Evolutionary conservation across 2,113 vertebrate genomes (phyloP), one percentile per base, ranked within the genome.

Genomic region (Speoplatyrhinus poulsoni): DNA sequence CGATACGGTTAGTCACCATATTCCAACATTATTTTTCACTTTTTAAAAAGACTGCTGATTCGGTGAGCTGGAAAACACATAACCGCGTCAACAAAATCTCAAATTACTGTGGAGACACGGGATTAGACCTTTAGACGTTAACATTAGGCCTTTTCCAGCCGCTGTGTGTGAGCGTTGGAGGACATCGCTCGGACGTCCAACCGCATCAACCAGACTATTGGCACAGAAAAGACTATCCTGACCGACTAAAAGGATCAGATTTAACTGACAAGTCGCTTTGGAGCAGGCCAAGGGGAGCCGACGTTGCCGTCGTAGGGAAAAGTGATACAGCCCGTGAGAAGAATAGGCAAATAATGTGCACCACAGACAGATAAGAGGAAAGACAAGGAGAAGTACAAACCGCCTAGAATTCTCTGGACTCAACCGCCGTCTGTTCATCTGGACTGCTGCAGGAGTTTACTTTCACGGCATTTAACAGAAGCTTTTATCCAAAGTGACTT

Each of bases 201-300:
- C 59, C 62, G 49, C 70, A 82, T 83, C 83, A 77, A 61, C 83
- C 55, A 81, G 82, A 82, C 81, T 80, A 1, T 88, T 87, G 88
- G 87, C 84, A 79, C 83, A 75, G 73, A 82, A 87, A 88, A 79
- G 76, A 81, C 72, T 56, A 50, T 26, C 26, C 26, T 26, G 79
- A 50, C 56, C 70, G 80, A 74, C 73, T 63, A 62, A 83, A 82
- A 88, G 84, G 89, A 93, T 93, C 90, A 79, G 85, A 87, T 93
- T 92, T 82, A 88, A 89, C 90, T 90, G 90, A 92, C 88, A 10
- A 84, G 79, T 83, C 75, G 57, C 75, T 92, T 91, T 80, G 78
- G 69, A 73, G 77, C 66, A 73, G 69, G 76, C 86, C 80, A 72
- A 70, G 76, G 72, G 78, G 73, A 82, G 80, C 76, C 76, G 26